phyloP scores from a whole-genome alignment of 2,797 vertebrate species.

The Molossus molossus region DNA sequence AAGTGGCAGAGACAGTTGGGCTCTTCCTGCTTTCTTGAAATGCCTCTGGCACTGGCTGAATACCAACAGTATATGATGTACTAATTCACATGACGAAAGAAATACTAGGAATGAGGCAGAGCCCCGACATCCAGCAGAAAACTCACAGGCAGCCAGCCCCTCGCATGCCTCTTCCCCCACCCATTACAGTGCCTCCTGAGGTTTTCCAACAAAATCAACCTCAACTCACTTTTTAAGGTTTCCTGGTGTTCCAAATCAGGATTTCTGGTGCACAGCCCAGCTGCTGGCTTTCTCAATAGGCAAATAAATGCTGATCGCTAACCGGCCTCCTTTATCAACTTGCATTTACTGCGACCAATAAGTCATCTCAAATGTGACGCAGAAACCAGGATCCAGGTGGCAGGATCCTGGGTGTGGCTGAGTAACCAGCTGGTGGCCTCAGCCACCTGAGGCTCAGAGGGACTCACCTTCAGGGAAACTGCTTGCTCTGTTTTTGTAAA shows the following conservation, averaged over 20 bases:
- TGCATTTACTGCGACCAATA: not conserved
- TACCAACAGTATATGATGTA: not conserved
- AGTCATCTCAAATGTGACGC: conserved; percentile 14
- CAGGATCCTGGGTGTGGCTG: conserved; percentile 78
- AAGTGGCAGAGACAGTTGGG: conserved; percentile 8
- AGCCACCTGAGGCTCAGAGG: not conserved
- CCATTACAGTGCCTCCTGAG: not conserved
- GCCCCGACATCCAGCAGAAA: not conserved
- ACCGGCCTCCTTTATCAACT: conserved; percentile 28
- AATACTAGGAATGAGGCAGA: not conserved
- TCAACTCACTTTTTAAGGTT: conserved; percentile 69
- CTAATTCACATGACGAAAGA: not conserved
- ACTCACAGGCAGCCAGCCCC: not conserved
- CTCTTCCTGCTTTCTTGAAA: conserved; percentile 38
- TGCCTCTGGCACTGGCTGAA: not conserved
- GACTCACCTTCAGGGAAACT: not conserved
- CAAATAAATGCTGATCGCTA: not conserved
- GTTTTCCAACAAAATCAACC: not conserved
- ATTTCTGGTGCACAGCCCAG: fast-evolving
- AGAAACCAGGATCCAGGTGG: not conserved
- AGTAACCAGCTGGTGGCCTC: conserved; percentile 32
- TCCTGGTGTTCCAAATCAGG: not conserved
- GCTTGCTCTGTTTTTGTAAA: not conserved
- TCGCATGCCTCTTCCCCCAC: not conserved
- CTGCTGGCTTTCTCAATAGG: not conserved